Conservation (phyloP, 2,888 invertebrate genomes). For the Cryptocheilus praepositus region DNA sequence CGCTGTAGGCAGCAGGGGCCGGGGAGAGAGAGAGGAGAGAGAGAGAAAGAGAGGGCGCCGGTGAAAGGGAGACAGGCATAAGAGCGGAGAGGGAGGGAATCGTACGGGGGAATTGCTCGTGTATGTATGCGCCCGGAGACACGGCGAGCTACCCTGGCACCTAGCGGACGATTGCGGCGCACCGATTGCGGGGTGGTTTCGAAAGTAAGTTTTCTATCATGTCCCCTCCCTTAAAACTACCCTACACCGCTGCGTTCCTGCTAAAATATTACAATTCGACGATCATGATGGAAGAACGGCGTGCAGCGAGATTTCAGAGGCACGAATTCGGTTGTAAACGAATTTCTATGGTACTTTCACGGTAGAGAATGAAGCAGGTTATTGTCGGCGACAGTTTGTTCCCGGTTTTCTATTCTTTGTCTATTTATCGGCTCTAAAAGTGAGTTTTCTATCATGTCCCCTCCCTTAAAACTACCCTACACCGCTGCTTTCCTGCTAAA, state of each 20-base stretch:
- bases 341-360: no score
- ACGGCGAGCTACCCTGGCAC: constrained; percentile 64
- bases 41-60: not conserved
- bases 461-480: no score
- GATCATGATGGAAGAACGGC: constrained; percentile 20
- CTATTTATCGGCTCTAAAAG: no score
- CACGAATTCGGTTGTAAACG: no score
- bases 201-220: constrained; percentile 21
- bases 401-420: no score
- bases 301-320: constrained; percentile 17
- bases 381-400: no score
- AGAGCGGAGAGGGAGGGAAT: constrained; percentile 8
- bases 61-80: constrained; percentile 1
- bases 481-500: no score
- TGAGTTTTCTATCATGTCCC: no score
- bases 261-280: constrained; percentile 1
- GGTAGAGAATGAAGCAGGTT: no score
- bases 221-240: not conserved
- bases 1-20: not conserved
- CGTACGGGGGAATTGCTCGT: constrained; percentile 35
- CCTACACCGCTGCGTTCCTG: constrained; percentile 7
- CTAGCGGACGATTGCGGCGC: constrained; percentile 55
- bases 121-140: constrained; percentile 62
- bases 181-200: constrained; percentile 7
- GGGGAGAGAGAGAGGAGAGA: not conserved